Evolutionary conservation across 2,797 vertebrate genomes (phyloP).

Genomic region (Betta splendens): DNA sequence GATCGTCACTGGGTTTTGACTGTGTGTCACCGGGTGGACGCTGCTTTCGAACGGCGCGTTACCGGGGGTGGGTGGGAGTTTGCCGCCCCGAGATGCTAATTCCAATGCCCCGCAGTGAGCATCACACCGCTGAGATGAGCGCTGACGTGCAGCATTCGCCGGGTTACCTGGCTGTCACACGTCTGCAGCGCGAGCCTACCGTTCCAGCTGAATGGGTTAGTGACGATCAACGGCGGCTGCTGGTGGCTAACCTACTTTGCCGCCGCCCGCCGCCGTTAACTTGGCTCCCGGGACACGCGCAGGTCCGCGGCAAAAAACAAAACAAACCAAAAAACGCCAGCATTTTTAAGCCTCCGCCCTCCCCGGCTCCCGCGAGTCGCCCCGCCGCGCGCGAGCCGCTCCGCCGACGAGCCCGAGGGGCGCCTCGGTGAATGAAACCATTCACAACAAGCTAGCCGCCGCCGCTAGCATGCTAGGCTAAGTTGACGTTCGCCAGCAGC

Average conservation of each 20-base stretch:
- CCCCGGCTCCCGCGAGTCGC: not conserved
- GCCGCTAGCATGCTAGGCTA: constrained; percentile 70
- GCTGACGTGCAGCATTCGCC: not conserved
- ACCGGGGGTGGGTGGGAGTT: too few species aligned
- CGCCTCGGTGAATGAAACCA: constrained; percentile 52
- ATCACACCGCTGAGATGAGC: not conserved
- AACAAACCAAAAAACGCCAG: too few species aligned
- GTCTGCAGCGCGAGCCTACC: constrained; percentile 29
- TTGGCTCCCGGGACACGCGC: constrained; percentile 12
- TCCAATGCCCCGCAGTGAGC: not conserved
- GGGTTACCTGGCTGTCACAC: constrained; percentile 5
- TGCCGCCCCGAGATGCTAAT: not conserved
- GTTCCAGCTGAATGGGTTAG: constrained; percentile 31
- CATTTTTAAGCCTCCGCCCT: not conserved
- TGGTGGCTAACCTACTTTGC: constrained; percentile 47
- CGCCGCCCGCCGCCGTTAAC: constrained; percentile 34
- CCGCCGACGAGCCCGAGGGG: not conserved
- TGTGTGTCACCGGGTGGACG: too few species aligned
- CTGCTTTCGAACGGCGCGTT: not conserved
- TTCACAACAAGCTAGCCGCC: constrained; percentile 50
- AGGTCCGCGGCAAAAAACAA: too few species aligned
- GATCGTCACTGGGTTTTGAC: not conserved
- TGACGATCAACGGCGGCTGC: constrained; percentile 25
- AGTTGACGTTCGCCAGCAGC: constrained; percentile 46
- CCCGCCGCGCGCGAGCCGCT: not conserved